Evolutionary conservation across 2,888 invertebrate species (phyloP).

Genomic region (Yponomeuta evonymella): DNA sequence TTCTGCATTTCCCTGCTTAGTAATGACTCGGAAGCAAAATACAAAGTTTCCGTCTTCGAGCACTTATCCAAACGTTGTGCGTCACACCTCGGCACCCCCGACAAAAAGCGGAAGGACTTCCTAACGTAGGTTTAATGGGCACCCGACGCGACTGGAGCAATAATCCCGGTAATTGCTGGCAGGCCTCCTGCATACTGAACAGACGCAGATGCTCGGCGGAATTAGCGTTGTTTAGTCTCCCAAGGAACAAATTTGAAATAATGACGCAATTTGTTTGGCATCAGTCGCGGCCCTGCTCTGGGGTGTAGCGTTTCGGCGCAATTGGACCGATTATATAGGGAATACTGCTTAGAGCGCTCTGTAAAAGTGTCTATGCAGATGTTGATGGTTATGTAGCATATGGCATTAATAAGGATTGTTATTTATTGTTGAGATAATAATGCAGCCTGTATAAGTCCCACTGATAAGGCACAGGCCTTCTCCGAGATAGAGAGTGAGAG

Average conservation of each 20-base stretch:
- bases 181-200: constrained; percentile 55
- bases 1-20: not conserved
- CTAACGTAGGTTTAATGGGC: constrained; percentile 63
- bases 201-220: constrained; percentile 51
- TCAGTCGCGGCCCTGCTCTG: constrained; percentile 3
- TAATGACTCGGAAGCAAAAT: not conserved
- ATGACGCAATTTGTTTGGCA: constrained; percentile 40
- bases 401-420: no score
- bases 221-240: constrained; percentile 56
- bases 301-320: not conserved
- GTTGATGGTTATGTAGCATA: no score
- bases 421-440: no score
- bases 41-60: not conserved
- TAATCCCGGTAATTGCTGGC: constrained; percentile 61
- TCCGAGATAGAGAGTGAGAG: no score
- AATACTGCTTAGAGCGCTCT: not conserved
- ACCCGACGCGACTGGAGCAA: constrained; percentile 45
- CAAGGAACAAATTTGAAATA: constrained; percentile 48
- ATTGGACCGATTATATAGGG: not conserved
- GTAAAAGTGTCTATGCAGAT: not conserved
- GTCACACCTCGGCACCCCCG: constrained; percentile 32
- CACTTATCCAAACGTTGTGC: constrained; percentile 12
- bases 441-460: no score
- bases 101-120: constrained; percentile 53
- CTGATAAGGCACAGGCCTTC: no score